phyloP scores from a whole-genome alignment of 2,797 vertebrate species.

The Diceros bicornis region DNA sequence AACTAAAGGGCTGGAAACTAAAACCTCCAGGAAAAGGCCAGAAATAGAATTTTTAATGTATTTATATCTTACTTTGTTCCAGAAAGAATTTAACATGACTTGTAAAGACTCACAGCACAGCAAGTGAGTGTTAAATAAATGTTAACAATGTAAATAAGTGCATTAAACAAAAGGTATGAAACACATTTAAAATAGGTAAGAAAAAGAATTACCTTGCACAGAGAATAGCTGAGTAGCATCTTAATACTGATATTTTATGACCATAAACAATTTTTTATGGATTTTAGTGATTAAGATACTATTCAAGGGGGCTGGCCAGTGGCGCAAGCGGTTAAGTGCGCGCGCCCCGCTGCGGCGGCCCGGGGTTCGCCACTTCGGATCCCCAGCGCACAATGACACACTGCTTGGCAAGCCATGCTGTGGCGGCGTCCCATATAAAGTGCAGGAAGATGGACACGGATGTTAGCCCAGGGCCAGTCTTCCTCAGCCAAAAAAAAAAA shows the following conservation, averaged over 20 bases:
- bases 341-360: too few species aligned
- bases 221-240: neutral
- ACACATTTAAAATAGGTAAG: neutral
- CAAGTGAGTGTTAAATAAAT: neutral
- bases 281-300: neutral
- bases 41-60: neutral
- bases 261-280: neutral
- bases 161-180: neutral
- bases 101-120: neutral
- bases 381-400: too few species aligned
- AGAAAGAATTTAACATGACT: slow-evolving; percentile 13
- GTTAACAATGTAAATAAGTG: neutral
- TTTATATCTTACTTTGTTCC: neutral
- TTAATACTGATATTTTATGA: neutral
- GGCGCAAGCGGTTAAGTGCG: too few species aligned
- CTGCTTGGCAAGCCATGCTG: too few species aligned
- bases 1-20: neutral
- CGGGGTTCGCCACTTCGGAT: too few species aligned
- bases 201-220: neutral
- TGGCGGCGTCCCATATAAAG: too few species aligned
- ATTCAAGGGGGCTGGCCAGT: neutral
- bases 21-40: neutral
- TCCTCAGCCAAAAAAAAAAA: too few species aligned
- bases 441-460: too few species aligned
- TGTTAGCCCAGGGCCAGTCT: too few species aligned